Evolutionary conservation across 2,888 invertebrate genomes (phyloP).

Genomic region (Ichneumon xanthorius): DNA sequence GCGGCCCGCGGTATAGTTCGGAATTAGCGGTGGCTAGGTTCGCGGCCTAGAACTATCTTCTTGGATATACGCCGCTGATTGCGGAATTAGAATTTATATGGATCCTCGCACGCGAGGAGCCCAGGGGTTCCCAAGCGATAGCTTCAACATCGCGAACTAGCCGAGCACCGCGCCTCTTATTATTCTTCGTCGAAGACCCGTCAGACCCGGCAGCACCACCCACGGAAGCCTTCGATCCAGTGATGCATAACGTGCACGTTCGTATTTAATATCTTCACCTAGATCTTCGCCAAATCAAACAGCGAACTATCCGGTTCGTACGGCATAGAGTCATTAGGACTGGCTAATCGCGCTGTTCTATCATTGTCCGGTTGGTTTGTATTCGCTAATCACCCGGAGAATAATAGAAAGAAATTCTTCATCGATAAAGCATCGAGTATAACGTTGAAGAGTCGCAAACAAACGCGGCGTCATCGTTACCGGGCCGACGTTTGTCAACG

Average conservation of each 20-base stretch:
- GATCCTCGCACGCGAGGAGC: slow-evolving; percentile 81
- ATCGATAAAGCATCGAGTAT: background rate
- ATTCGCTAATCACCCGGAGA: background rate
- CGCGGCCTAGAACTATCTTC: slow-evolving; percentile 83
- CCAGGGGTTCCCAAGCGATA: slow-evolving; percentile 80
- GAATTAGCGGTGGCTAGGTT: slow-evolving; percentile 80
- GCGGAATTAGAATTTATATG: slow-evolving; percentile 85
- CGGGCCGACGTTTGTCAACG: slow-evolving; percentile 11
- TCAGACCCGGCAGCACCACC: slow-evolving; percentile 8
- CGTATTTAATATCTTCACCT: slow-evolving; percentile 38
- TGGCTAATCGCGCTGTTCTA: slow-evolving; percentile 1
- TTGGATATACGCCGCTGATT: slow-evolving; percentile 83
- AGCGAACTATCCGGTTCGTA: slow-evolving; percentile 11
- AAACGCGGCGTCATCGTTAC: background rate
- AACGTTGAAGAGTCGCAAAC: background rate
- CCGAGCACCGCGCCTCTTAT: slow-evolving; percentile 41
- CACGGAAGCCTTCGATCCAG: slow-evolving; percentile 32
- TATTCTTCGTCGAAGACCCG: slow-evolving; percentile 45
- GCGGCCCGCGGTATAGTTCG: slow-evolving; percentile 74
- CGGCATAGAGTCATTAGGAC: slow-evolving; percentile 30
- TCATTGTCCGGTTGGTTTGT: slow-evolving; percentile 15
- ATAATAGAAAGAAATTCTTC: slow-evolving; percentile 13
- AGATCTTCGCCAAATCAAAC: slow-evolving; percentile 43
- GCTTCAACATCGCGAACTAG: slow-evolving; percentile 35
- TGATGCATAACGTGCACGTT: slow-evolving; percentile 45